Evolutionary conservation across 2,888 invertebrate genomes (phyloP), one percentile per base, ranked within the genome.

Genomic region (Melieria omissa): DNA sequence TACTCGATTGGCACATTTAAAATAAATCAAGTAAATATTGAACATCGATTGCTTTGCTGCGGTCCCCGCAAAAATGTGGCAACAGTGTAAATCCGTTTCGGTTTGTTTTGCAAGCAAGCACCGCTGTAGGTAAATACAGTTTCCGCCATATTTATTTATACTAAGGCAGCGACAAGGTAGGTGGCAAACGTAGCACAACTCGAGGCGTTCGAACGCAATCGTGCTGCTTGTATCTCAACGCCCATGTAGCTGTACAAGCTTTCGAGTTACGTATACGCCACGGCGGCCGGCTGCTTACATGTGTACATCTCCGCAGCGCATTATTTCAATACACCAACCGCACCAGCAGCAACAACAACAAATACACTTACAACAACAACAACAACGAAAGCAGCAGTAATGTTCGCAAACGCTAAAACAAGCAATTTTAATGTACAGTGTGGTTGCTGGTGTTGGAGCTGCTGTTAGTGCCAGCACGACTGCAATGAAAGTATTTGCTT

Each of bases 241-340:
- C 29, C 29, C 29, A 29, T 29, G 29, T 29, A 29, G 29, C 29
- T 2, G 29, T 29, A 2, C 1, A 29, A 29, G 29, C 29, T 29
- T 29, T 29, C 29, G 29, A 29, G 29, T 29, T 45, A 55, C 12
- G 10, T 5, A 42, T 57, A 46, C 45, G 16, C 29, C 55, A 65
- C 57, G 57, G 52, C 8, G 49, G 49, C 49, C 2, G 8, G 12
- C 29, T 65, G 10, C 44, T 55, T 57, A 44, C 57, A 57, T 55
- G 65, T 55, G 57, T 57, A 65, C 45, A 65, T 65, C 65, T 65
- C 65, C 65, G 57, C 55, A 65, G 57, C 57, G 57, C 57, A 65
- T 65, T 65, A 65, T 65, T 65, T 57, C 55, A 52, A 55, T 12
- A 65, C 55, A 55, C 1, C 29, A 29, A 29, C 29, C 29, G 29